phyloP scores from a whole-genome alignment of 2,797 vertebrate genomes.

The Pteronotus mesoamericanus region DNA sequence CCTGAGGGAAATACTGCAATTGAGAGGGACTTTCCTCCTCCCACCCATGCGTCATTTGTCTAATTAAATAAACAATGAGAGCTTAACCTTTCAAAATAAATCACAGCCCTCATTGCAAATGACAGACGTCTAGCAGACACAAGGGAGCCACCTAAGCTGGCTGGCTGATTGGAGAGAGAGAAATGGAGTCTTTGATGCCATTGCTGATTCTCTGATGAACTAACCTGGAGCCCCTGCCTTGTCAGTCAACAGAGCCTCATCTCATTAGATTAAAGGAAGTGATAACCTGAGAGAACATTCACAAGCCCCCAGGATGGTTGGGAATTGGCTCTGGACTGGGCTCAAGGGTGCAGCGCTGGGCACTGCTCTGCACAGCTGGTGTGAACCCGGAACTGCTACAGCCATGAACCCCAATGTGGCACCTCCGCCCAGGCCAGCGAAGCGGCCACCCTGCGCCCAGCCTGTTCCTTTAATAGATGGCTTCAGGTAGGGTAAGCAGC shows the following conservation, averaged over 20 bases:
- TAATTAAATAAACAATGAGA: slow-evolving; percentile 63
- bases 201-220: neutral
- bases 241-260: neutral
- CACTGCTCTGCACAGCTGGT: too few relatives aligned
- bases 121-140: neutral
- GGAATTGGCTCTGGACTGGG: neutral
- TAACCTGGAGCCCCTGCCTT: neutral
- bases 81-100: neutral
- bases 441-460: neutral
- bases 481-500: neutral
- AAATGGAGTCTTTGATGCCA: neutral
- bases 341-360: neutral
- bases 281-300: neutral
- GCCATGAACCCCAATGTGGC: neutral
- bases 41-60: neutral
- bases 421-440: neutral
- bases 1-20: slow-evolving; percentile 37
- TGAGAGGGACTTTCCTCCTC: neutral
- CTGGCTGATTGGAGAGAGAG: neutral
- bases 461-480: neutral
- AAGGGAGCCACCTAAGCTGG: neutral
- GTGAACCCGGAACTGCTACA: neutral
- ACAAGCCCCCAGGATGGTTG: neutral
- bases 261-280: neutral
- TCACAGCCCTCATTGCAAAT: neutral